These are phyloP conservation scores for Bombyx huttoni DNA, from an alignment of 2,888 invertebrate species.

Conservation along the genomic window DNA sequence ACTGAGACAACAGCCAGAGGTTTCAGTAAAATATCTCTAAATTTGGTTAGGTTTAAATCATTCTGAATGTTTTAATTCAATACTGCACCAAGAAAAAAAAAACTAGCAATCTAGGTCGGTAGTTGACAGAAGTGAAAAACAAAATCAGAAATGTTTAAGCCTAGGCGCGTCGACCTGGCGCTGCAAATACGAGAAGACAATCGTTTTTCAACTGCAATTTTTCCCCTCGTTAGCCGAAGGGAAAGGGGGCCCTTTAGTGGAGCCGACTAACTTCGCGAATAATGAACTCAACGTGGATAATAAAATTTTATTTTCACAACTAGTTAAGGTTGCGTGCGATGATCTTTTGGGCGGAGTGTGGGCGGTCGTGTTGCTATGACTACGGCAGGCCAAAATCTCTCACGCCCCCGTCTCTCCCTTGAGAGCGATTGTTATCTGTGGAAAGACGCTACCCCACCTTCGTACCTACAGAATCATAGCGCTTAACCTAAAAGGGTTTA, in stretches of 20 bases:
- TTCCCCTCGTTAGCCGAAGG: conserved; percentile 39
- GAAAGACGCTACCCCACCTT: conserved; percentile 52
- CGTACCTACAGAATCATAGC: conserved; percentile 42
- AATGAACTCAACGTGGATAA: conserved; percentile 58
- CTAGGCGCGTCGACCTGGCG: not conserved
- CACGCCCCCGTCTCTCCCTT: conserved; percentile 56
- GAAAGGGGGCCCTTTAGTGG: conserved; percentile 18
- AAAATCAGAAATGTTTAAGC: not conserved
- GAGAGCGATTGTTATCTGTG: conserved; percentile 58
- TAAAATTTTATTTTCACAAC: conserved; percentile 63
- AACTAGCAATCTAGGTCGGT: not conserved
- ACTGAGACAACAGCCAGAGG: too few species aligned
- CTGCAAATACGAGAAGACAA: conserved; percentile 4
- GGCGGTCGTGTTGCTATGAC: conserved; percentile 58
- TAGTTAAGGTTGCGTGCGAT: conserved; percentile 50
- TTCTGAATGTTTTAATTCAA: too few species aligned
- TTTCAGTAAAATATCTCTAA: too few species aligned
- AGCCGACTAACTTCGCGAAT: conserved; percentile 46
- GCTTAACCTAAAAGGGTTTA: conserved; percentile 63
- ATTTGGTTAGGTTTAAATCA: too few species aligned
- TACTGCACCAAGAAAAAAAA: too few species aligned
- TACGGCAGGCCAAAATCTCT: conserved; percentile 49
- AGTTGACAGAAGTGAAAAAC: not conserved
- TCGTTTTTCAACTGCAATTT: conserved; percentile 15
- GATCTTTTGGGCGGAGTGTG: conserved; percentile 51